Base-by-base conservation (phyloP, 2,797 vertebrate genomes). In the Pangasius macronema region DNA sequence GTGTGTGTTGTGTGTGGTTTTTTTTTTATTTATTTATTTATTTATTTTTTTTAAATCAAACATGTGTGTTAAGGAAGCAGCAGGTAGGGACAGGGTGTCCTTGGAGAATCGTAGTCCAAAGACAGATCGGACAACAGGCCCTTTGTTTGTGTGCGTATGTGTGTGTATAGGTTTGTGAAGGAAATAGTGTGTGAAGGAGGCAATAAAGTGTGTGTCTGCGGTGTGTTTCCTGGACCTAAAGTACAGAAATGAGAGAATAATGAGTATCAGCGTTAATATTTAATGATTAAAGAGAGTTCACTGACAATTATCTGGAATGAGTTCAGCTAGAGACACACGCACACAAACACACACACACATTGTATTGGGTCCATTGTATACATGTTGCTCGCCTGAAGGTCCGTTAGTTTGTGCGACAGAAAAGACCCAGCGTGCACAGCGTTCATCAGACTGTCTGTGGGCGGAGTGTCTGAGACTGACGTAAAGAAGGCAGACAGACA, bases 81-180 rank as follows among this genome's bases (percentile, higher is more conserved):
- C 59, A 85, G 65, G 30, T 86, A 83, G 79, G 85, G 53, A 86
- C 82, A 61, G 22, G 22, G 39, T 85, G 88, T 87, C 88, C 88
- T 89, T 90, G 81, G 57, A 68, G 80, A 79, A 42, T n/a, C 42
- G 22, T 24, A 70, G 70, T 53, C 59, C 20, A 63, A 80, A 85
- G 68, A 80, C 61, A 59, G 59, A 55, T 20, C 1, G 53, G 53
- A 90, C 90, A 89, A 89, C 86, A 61, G 80, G 36, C 30, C 59
- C 86, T 89, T 86, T 90, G 89, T 90, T 65, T 7, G 73, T 61
- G 46, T 49, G 72, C 36, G 14, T 16, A 16, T 57, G 67, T 24
- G 46, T 68, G 20, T 57, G 55, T 73, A 24, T 61, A 36, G n/a
- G 67, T 42, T 8, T 49, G 18, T 10, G 51, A 18, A 72, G 51